Percentiles rank a stretch among this genome's conserved stretches.
Evolutionary conservation across 2,888 invertebrate species (phyloP).

Genomic region (Alloplasta piceator): DNA sequence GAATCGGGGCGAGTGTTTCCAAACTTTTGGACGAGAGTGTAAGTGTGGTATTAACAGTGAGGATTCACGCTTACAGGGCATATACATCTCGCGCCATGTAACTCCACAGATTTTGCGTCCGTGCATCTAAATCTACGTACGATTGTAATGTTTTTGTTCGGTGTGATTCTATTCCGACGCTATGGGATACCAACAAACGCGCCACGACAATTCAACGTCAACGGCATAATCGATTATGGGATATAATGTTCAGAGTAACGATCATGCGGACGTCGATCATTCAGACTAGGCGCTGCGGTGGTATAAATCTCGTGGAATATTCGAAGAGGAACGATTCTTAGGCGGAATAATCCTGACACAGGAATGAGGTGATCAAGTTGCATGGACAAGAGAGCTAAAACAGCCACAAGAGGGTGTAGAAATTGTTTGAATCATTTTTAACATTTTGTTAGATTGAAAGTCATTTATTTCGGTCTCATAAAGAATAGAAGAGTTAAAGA

Average conservation of each 20-base stretch:
- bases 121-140: constrained; percentile 45
- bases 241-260: constrained; percentile 63
- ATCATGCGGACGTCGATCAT: constrained; percentile 49
- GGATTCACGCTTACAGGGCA: constrained; percentile 20
- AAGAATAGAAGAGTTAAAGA: too few species aligned
- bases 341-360: too few species aligned
- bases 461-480: too few species aligned
- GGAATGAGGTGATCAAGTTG: too few species aligned
- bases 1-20: too few species aligned
- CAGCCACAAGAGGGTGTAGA: too few species aligned
- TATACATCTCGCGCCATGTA: not conserved
- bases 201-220: constrained; percentile 52
- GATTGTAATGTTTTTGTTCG: constrained; percentile 30
- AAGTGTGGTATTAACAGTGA: constrained; percentile 47
- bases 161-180: constrained; percentile 11
- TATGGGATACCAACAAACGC: constrained; percentile 29
- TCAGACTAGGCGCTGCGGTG: not conserved
- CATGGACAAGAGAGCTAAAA: too few species aligned
- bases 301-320: constrained; percentile 12
- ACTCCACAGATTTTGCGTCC: not conserved
- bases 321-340: constrained; percentile 3
- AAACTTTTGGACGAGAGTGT: too few species aligned
- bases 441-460: too few species aligned
- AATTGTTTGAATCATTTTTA: too few species aligned
- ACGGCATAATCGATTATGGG: constrained; percentile 63